A percentile compares a stretch with the other conserved stretches of the same genome.
phyloP scores from a whole-genome alignment of 2,113 vertebrate genomes.

The Athene noctua region DNA sequence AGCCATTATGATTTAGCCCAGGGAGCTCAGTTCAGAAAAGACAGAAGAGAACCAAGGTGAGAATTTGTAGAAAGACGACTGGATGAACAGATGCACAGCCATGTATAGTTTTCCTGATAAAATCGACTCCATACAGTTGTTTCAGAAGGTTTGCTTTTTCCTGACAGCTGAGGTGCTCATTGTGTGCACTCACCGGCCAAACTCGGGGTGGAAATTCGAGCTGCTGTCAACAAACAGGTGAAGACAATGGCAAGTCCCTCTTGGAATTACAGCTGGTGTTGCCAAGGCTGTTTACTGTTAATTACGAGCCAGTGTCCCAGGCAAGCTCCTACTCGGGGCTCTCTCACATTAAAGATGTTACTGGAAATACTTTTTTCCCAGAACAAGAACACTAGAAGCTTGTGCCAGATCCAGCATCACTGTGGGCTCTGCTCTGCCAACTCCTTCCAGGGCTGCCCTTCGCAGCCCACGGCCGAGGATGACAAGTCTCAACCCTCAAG shows the following conservation, averaged over 20 bases:
- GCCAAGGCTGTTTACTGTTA: too few species aligned
- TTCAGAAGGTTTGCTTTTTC: neutral
- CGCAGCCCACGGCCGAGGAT: neutral
- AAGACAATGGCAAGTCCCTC: neutral
- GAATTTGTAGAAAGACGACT: too few species aligned
- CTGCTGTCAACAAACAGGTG: neutral
- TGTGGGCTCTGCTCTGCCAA: neutral
- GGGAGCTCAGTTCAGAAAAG: neutral
- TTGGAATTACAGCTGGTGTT: neutral
- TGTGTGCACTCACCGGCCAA: neutral
- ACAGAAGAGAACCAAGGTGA: neutral
- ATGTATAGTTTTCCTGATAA: neutral
- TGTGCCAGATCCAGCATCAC: neutral
- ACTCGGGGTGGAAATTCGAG: neutral
- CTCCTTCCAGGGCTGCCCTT: neutral
- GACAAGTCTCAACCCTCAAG: neutral
- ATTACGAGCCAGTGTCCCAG: neutral
- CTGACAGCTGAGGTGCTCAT: neutral
- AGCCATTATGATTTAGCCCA: neutral
- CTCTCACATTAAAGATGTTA: neutral
- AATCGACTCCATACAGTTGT: too few species aligned
- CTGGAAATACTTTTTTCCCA: neutral
- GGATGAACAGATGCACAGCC: neutral
- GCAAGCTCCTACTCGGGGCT: too few species aligned
- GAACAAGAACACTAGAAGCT: neutral